Evolutionary conservation across 2,797 vertebrate genomes (phyloP).

Genomic region (Nyctalus aviator): DNA sequence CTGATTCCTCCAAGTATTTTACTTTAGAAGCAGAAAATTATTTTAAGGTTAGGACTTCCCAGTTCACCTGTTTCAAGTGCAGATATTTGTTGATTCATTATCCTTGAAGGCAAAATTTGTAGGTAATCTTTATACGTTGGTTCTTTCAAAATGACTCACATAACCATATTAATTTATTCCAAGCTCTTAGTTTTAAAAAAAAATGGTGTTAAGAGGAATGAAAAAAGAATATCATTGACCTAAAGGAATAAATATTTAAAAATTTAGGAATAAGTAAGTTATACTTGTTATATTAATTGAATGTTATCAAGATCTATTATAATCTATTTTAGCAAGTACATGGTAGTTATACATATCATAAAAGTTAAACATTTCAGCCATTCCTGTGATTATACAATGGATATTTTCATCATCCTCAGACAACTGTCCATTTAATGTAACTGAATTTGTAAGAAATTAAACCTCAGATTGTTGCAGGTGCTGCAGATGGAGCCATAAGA

Average conservation of each 20-base stretch:
- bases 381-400: not conserved
- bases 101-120: not conserved
- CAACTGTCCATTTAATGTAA: not conserved
- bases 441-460: not conserved
- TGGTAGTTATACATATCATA: not conserved
- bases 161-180: not conserved
- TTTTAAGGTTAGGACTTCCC: not conserved
- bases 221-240: not conserved
- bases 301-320: not conserved
- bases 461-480: not conserved
- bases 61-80: not conserved
- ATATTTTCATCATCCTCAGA: constrained; percentile 1
- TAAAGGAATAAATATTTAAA: not conserved
- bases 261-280: not conserved
- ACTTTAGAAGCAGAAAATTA: not conserved
- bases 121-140: not conserved
- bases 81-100: not conserved
- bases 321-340: not conserved
- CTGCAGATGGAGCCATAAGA: not conserved
- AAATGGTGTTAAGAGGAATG: not conserved
- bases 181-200: not conserved
- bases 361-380: not conserved
- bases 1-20: not conserved
- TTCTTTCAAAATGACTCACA: not conserved
- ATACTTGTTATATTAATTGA: constrained; percentile 29